Percentiles rank a stretch among this genome's conserved stretches.
These are phyloP conservation scores for Eciton burchellii DNA, from an alignment of 1,140 invertebrate genomes.

Conservation along the genomic window DNA sequence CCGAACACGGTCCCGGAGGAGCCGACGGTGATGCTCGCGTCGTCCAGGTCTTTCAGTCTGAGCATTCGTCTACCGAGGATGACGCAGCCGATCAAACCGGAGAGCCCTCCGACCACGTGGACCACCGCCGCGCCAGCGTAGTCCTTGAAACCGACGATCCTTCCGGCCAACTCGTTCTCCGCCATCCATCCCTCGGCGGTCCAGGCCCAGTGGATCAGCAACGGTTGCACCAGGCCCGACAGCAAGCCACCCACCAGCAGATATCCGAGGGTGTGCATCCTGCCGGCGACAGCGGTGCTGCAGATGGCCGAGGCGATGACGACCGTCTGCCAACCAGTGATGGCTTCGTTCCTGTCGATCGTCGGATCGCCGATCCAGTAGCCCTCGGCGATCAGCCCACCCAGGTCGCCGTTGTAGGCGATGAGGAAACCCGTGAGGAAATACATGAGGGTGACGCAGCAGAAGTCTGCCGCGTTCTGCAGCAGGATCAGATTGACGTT, in stretches of 20 bases:
- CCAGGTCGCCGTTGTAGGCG: constrained; percentile 70
- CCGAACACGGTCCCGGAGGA: constrained; percentile 66
- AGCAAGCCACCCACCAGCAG: constrained; percentile 63
- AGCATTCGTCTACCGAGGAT: constrained; percentile 73
- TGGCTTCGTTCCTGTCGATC: constrained; percentile 67
- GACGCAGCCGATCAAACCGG: constrained; percentile 73
- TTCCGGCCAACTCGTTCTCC: constrained; percentile 39
- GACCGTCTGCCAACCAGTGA: constrained; percentile 73
- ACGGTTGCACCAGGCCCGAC: constrained; percentile 70
- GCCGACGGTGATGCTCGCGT: constrained; percentile 66
- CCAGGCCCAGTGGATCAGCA: constrained; percentile 78
- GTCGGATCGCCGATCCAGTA: constrained; percentile 70
- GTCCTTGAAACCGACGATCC: constrained; percentile 65
- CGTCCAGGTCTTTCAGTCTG: constrained; percentile 68
- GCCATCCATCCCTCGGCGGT: constrained; percentile 73
- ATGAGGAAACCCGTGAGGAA: constrained; percentile 67
- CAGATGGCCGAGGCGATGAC: constrained; percentile 71
- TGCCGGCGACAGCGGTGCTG: constrained; percentile 70
- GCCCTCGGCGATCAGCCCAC: constrained; percentile 61
- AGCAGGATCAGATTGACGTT: constrained; percentile 77
- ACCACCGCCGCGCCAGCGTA: constrained; percentile 68
- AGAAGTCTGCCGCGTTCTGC: constrained; percentile 75
- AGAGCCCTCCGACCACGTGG: constrained; percentile 72
- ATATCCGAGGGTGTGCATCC: constrained; percentile 71
- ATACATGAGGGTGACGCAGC: constrained; percentile 70